A percentile compares a stretch with the other conserved stretches of the same genome.
These are phyloP conservation scores for Automeris io DNA, from an alignment of 2,888 invertebrate species.

Conservation along the genomic window DNA sequence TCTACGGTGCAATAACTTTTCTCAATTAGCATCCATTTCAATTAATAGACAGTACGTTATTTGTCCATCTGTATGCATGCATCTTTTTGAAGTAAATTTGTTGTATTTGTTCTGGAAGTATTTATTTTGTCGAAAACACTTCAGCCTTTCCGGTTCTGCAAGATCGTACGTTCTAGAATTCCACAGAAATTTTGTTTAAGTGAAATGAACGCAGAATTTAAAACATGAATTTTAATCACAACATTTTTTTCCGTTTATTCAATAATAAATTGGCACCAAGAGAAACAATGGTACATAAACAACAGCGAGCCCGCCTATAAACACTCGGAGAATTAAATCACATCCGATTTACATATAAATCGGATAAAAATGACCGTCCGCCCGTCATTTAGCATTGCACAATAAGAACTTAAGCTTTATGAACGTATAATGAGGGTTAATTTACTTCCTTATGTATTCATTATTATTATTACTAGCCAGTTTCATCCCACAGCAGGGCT, in stretches of 20 bases:
- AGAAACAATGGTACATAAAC: conserved; percentile 12
- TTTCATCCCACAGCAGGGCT: too few species aligned
- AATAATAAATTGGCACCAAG: conserved; percentile 4
- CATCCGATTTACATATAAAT: conserved; percentile 48
- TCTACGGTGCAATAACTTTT: too few species aligned
- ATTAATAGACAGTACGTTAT: too few species aligned
- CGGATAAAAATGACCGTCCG: conserved; percentile 30
- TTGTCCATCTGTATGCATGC: too few species aligned
- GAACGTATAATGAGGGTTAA: conserved; percentile 2
- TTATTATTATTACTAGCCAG: too few species aligned
- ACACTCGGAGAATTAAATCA: conserved; percentile 26
- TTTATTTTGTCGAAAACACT: too few species aligned
- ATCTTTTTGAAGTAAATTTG: too few species aligned
- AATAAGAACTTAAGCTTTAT: not conserved
- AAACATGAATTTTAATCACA: not conserved
- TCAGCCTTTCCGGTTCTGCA: too few species aligned
- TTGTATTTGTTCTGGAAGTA: too few species aligned
- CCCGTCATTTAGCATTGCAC: conserved; percentile 19
- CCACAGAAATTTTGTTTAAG: too few species aligned
- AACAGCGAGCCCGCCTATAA: conserved; percentile 32
- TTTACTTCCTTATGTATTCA: not conserved
- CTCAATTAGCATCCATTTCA: too few species aligned
- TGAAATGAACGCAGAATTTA: not conserved
- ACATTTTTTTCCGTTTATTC: conserved; percentile 4
- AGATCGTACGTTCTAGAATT: too few species aligned